Evolutionary conservation across 2,888 invertebrate species (phyloP).

Genomic region (Sepiola atlantica): DNA sequence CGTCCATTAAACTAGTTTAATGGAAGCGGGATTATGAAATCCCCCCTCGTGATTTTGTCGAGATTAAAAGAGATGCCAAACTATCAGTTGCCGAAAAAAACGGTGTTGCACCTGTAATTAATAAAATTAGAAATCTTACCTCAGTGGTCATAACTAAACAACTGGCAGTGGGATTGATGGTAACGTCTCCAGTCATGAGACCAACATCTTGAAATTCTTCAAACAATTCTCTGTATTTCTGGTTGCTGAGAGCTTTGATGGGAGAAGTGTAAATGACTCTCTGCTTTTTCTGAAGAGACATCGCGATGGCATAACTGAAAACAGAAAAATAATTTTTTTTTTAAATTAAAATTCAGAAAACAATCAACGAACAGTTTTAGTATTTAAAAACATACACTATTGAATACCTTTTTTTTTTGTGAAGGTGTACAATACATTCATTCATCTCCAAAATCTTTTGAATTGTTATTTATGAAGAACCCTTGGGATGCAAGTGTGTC

Average conservation of each 20-base stretch:
- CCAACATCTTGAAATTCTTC: conserved; percentile 98
- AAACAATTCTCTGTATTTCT: conserved; percentile 97
- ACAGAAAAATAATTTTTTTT: not conserved
- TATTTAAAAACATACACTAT: not conserved
- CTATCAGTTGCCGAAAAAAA: no score
- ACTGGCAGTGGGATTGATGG: conserved; percentile 97
- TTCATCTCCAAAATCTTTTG: no score
- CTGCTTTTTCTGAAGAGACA: conserved; percentile 93
- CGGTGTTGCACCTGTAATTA: not conserved
- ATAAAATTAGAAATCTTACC: conserved; percentile 57
- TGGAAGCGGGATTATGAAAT: no score
- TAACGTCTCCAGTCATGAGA: conserved; percentile 98
- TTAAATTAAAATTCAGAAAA: not conserved
- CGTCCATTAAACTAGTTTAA: no score
- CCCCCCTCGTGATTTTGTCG: no score
- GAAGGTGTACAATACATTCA: no score
- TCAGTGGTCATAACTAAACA: conserved; percentile 99
- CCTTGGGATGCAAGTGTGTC: no score
- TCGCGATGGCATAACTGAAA: conserved; percentile 89
- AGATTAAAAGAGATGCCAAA: no score
- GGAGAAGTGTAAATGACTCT: conserved; percentile 99
- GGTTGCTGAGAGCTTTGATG: conserved; percentile 98
- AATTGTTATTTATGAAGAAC: no score
- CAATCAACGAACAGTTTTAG: not conserved
- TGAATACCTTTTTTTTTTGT: no score